phyloP scores from a whole-genome alignment of 2,113 vertebrate species.

The Chinchilla lanigera region DNA sequence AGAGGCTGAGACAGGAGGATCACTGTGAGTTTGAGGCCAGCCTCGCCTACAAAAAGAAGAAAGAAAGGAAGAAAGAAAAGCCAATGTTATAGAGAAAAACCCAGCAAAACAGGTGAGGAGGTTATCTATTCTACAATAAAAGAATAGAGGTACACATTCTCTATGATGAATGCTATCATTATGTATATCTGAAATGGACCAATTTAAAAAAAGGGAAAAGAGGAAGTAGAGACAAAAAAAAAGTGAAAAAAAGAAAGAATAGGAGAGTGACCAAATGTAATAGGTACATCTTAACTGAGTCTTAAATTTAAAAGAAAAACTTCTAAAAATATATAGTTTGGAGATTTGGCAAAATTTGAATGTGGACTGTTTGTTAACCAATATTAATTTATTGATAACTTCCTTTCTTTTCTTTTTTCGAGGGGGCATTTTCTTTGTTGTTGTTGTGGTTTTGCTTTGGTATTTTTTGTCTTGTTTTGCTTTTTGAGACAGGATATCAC shows the following conservation, averaged over 20 bases:
- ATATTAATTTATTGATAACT: no score
- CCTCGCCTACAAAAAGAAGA: background rate
- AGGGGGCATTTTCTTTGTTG: no score
- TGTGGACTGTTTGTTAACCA: background rate
- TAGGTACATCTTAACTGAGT: background rate
- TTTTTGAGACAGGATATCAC: no score
- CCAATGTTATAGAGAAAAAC: background rate
- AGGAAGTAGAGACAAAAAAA: background rate
- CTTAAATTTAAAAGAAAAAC: conserved; percentile 33
- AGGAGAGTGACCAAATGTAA: background rate
- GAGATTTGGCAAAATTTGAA: conserved; percentile 20
- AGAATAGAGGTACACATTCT: background rate
- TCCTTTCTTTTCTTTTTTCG: no score
- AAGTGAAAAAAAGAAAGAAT: background rate
- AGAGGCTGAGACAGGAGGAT: background rate
- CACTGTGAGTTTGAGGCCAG: background rate
- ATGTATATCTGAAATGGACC: background rate
- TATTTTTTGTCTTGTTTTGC: no score
- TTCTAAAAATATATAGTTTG: background rate
- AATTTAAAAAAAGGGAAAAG: background rate
- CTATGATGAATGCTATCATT: background rate
- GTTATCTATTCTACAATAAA: background rate
- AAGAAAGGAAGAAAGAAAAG: no score
- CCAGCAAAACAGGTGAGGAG: background rate
- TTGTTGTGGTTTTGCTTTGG: no score